Evolutionary conservation across 2,888 invertebrate genomes (phyloP).

Genomic region (Tenthredo amoena): DNA sequence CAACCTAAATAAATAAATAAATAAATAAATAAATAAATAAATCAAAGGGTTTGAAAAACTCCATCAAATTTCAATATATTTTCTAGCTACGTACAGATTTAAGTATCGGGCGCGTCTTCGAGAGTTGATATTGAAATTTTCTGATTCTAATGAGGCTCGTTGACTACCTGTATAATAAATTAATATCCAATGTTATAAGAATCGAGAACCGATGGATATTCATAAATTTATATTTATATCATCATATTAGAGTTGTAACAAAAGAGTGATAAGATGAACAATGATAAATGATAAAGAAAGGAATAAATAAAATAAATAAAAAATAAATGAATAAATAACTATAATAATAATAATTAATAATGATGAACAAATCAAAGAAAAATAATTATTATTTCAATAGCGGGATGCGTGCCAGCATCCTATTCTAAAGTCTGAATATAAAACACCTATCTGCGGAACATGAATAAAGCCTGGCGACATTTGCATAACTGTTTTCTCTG

Average conservation of each 20-base stretch:
- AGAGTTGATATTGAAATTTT: conserved; percentile 1
- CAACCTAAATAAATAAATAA: conserved; percentile 4
- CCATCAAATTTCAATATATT: conserved; percentile 39
- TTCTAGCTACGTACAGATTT: conserved; percentile 32
- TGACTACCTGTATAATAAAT: conserved; percentile 7
- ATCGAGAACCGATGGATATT: conserved; percentile 8
- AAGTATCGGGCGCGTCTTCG: neutral
- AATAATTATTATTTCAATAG: conserved; percentile 19
- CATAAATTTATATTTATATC: conserved; percentile 39
- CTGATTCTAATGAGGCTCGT: neutral
- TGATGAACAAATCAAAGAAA: conserved; percentile 21
- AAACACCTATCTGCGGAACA: conserved; percentile 18
- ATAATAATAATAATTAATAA: neutral
- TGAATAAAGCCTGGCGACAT: neutral
- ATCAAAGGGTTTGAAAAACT: conserved; percentile 18
- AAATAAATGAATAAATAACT: neutral
- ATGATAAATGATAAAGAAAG: conserved; percentile 1
- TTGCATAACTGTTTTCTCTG: neutral
- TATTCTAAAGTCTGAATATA: conserved; percentile 35
- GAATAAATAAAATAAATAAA: neutral
- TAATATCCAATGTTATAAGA: conserved; percentile 20
- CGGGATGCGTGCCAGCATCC: conserved; percentile 35
- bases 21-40: neutral
- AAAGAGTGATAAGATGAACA: neutral
- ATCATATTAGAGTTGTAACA: conserved; percentile 8